A percentile compares a stretch with the other conserved stretches of the same genome.
These are phyloP conservation scores for Apotomis capreana DNA, from an alignment of 2,888 invertebrate genomes.

Conservation along the genomic window DNA sequence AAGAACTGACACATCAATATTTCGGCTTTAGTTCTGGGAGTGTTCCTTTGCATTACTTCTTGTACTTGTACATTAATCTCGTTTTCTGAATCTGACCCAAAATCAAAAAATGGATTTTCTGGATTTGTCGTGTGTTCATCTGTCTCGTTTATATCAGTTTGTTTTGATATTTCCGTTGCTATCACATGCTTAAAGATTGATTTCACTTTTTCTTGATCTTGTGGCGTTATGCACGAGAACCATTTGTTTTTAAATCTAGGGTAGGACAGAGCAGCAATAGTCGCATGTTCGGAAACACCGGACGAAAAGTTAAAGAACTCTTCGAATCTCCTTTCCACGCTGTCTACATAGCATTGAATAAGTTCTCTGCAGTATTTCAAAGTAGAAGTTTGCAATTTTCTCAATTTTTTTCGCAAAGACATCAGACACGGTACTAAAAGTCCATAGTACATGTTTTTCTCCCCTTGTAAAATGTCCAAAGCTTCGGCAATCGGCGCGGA, in stretches of 20 bases:
- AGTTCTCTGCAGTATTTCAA: neutral
- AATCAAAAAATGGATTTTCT: constrained; percentile 16
- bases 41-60: no score
- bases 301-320: neutral
- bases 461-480: constrained; percentile 9
- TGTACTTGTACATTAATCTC: no score
- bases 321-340: neutral
- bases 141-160: neutral
- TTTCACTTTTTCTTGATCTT: neutral
- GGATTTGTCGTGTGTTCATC: neutral
- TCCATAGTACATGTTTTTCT: neutral
- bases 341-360: neutral
- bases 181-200: neutral
- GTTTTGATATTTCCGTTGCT: neutral
- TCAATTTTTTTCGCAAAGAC: constrained; percentile 14
- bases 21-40: neutral
- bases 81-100: constrained; percentile 1
- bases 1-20: constrained; percentile 8
- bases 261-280: neutral
- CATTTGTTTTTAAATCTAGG: constrained; percentile 3
- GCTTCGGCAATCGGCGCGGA: constrained; percentile 12
- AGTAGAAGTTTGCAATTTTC: neutral
- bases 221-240: neutral
- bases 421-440: constrained; percentile 9
- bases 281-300: neutral